Evolutionary conservation across 2,888 invertebrate species (phyloP), one percentile per base, ranked within the genome.

Genomic region (Cristatella mucedo): DNA sequence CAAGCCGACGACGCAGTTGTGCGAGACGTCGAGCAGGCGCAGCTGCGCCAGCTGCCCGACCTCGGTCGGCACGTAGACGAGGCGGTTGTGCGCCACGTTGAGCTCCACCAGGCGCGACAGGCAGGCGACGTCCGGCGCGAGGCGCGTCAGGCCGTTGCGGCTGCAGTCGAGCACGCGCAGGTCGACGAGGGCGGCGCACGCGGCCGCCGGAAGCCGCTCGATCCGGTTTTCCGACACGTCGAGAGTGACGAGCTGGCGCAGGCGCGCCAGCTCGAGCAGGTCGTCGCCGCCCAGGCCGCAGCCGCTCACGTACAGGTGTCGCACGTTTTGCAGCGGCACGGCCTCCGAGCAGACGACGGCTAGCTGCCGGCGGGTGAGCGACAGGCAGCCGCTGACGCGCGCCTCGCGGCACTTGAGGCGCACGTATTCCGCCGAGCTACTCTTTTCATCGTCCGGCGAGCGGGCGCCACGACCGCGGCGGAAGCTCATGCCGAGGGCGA

Each of bases 11-110:
- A 36, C 5, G n/a, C 26, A n/a, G 36, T 36, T 36, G 19, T 13
- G 11, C 15, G 22, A 26, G 15, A 36, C 13, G 24, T 36, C 36
- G 4, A 36, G 9, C 19, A 26, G 24, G 9, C 26, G 4, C 24
- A 36, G 5, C 4, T 36, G 5, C 5, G 5, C 7, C 4, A 36
- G 36, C 18, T 36, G 22, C 6, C 36, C 36, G 4, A 36, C 24
- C 24, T 36, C 36, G 22, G 36, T 26, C 16, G 36, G 36, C 4
- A 36, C 24, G 18, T 36, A 36, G 4, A 36, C 26, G 9, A 36
- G 36, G 5, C 11, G 13, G 19, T 36, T 36, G 36, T 36, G 36
- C 16, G 36, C 36, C 16, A 29, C 21, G 18, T 36, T 36, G 5
- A 36, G n/a, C 19, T 36, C 36, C 26, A 13, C 5, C 15, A 36